Base-by-base conservation (phyloP, 2,888 invertebrate species). In the Leucozona laternaria region DNA sequence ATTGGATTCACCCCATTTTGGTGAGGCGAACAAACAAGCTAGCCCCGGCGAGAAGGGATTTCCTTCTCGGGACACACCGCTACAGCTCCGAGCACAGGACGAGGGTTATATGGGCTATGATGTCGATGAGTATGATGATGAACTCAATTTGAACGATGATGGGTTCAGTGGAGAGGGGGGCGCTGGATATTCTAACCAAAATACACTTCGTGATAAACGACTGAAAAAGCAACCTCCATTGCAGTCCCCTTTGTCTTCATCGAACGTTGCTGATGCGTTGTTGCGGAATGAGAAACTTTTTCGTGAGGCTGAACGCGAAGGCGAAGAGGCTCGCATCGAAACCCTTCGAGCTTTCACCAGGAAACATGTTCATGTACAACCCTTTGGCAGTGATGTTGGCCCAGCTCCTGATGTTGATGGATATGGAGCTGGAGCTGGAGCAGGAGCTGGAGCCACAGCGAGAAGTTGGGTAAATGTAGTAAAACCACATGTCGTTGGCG, bases 121-220 rank as follows among this genome's bases (percentile, higher is more conserved):
- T 20, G 82, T 79, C 15, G 37, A 86, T 60, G 86, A 79, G 40
- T 75, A 75, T 43, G 86, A 75, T 43, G 86, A 86, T 71, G 82
- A 78, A 43, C 62, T 68, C 7, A 70, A 66, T 66, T 37, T 75
- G 15, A 50, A 70, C 34, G 73, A 77, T 28, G 82, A 79, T 25
- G 82, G 48, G 3, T 22, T 22, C 4, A 22, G 55, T 31, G 25
- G 5, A 4, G 43, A 4, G 4, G 48, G 22, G 17, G 58, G n/a
- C 4, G 28, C 1, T 17, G 55, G 20, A 17, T 50, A 17, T 40
- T 66, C 40, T n/a, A 34, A 11, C 8, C 31, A n/a, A 64, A 53
- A 48, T 76, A 31, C 31, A 13, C 48, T 71, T 20, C 75, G 53
- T 37, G 70, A 72, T 76, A 80, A 84, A 60, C 64, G 84, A 28